Evolutionary conservation across 2,113 vertebrate genomes (phyloP).

Genomic region (Clarias magur): DNA sequence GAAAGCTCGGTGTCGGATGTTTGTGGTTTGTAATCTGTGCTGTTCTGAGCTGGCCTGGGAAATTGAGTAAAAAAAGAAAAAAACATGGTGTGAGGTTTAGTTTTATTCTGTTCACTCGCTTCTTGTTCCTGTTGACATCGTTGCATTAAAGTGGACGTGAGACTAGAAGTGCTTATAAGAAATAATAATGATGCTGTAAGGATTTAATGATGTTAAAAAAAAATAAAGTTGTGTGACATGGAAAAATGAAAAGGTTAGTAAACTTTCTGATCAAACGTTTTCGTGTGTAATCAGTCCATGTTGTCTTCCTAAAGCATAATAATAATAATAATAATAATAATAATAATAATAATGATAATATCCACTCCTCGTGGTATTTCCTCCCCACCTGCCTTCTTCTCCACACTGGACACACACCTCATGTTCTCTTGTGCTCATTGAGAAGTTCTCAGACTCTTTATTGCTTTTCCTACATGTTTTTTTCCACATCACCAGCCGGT

Average conservation of each 20-base stretch:
- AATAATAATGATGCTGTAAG: not conserved
- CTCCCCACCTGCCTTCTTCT: not conserved
- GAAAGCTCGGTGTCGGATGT: not conserved
- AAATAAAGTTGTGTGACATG: not conserved
- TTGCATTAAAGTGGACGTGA: not conserved
- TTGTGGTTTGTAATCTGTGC: not conserved
- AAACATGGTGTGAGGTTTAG: not conserved
- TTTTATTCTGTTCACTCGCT: not conserved
- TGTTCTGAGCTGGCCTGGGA: constrained; percentile 68
- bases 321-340: not conserved
- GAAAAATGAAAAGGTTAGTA: not conserved
- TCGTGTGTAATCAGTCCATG: not conserved
- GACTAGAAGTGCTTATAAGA: not conserved
- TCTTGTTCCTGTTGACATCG: not conserved
- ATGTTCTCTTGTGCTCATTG: not conserved
- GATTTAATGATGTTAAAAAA: not conserved
- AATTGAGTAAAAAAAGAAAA: not conserved
- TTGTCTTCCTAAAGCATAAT: not conserved
- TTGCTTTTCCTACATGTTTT: constrained; percentile 42
- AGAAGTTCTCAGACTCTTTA: not conserved
- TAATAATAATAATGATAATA: not conserved
- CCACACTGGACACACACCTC: not conserved
- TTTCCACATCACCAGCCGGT: constrained; percentile 61
- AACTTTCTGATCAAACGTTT: not conserved
- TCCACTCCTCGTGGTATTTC: not conserved